Base-by-base conservation (phyloP, 2,888 invertebrate genomes). In the Apodemia duryi region DNA sequence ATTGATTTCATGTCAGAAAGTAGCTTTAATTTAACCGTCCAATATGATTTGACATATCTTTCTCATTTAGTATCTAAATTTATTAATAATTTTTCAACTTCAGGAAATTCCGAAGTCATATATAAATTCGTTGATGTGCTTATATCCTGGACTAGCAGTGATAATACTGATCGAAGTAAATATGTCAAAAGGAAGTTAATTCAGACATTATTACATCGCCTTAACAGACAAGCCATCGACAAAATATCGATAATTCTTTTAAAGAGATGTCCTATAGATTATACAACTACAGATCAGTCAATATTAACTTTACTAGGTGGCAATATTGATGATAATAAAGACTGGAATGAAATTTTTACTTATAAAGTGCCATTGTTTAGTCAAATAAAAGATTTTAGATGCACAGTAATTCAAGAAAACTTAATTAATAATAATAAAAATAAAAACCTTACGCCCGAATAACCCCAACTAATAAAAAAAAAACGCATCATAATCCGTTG, bases 341-440 rank as follows among this genome's bases (percentile, higher is more conserved):
- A 93, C 71, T 97, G 96, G 96, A 93, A 93, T 61, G 95, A 95
- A 73, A 93, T 94, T 41, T 79, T 97, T 0, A 76, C 76, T 0
- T 82, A 78, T 46, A 86, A 84, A 71, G 79, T 90, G 64, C 89
- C 90, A 0, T 84, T 86, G 41, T 83, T 81, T 63, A 73, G 80
- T 6, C 81, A 92, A 89, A 71, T 94, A 80, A 70, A 95, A 93
- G 88, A 92, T 94, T 78, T 94, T 93, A 91, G 92, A 63, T 81
- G 89, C 28, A 86, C 92, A 0, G 83, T 79, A 9, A 79, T 95
- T 2, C 82, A 94, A 0, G 89, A 92, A 62, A 95, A 95, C 74
- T 82, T 96, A 0, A 83, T 95, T n/a, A n/a, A n/a, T n/a, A n/a
- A n/a, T n/a, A n/a, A n/a, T n/a, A n/a, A n/a, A n/a, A n/a, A n/a